Conservation (phyloP, 2,797 vertebrate species). For the Betta splendens region DNA sequence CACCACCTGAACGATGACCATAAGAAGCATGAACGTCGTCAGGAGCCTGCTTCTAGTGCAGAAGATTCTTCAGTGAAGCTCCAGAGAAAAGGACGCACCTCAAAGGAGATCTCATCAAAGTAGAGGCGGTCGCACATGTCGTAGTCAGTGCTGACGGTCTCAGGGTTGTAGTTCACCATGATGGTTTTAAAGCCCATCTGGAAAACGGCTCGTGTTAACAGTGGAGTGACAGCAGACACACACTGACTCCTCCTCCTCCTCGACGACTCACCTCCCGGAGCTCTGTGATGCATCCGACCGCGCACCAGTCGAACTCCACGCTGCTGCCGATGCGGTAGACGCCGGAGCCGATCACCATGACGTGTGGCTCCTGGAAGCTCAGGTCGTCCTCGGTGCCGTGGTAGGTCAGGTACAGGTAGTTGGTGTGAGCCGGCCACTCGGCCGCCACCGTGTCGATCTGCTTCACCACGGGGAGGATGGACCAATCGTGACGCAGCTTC, state of each 20-base stretch:
- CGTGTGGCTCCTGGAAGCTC: slow-evolving; percentile 85
- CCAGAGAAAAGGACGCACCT: slow-evolving; percentile 78
- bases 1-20: slow-evolving; percentile 84
- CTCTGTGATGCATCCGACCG: slow-evolving; percentile 94
- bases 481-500: slow-evolving; percentile 89
- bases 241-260: not conserved
- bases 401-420: slow-evolving; percentile 98
- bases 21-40: not conserved
- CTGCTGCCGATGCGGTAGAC: slow-evolving; percentile 98
- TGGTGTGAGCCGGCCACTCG: slow-evolving; percentile 95
- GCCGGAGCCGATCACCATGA: slow-evolving; percentile 96
- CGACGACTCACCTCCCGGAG: slow-evolving; percentile 86
- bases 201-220: too few species aligned
- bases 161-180: slow-evolving; percentile 99
- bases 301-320: slow-evolving; percentile 98
- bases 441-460: slow-evolving; percentile 98
- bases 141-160: slow-evolving; percentile 98
- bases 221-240: too few species aligned
- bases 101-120: slow-evolving; percentile 98
- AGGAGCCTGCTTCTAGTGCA: not conserved
- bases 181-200: slow-evolving; percentile 99
- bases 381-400: slow-evolving; percentile 88
- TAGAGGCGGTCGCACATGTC: slow-evolving; percentile 99
- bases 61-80: not conserved
- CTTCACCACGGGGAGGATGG: slow-evolving; percentile 93